A percentile compares a stretch with the other conserved stretches of the same genome.
Evolutionary conservation across 2,797 vertebrate species (phyloP).

Genomic region (Alosa sapidissima): DNA sequence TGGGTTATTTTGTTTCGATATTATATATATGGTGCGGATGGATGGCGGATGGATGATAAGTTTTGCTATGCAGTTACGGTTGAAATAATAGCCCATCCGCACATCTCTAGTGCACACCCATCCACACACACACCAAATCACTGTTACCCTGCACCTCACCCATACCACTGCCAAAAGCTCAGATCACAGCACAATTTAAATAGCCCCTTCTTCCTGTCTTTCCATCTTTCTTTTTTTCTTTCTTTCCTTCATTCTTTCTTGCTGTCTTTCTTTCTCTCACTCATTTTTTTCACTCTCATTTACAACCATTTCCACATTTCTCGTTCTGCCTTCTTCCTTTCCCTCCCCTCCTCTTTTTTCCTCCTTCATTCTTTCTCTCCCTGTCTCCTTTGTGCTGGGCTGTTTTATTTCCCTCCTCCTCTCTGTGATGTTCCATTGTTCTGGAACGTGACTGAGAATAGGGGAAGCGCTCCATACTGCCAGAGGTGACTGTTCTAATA

Average conservation of each 20-base stretch:
- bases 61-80: too few species aligned
- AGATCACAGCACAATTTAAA: background rate
- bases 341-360: background rate
- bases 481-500: slow-evolving; percentile 19
- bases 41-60: too few species aligned
- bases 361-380: background rate
- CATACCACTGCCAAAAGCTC: background rate
- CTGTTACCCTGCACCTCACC: background rate
- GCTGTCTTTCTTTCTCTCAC: background rate
- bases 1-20: too few species aligned
- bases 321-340: background rate
- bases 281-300: background rate
- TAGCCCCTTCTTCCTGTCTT: background rate
- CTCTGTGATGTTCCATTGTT: background rate
- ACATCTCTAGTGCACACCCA: background rate
- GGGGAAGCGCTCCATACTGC: background rate
- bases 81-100: too few species aligned
- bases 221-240: background rate
- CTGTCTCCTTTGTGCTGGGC: background rate
- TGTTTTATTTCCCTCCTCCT: background rate
- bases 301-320: background rate
- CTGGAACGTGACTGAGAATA: slow-evolving; percentile 12
- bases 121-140: background rate
- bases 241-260: background rate
- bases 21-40: too few species aligned